phyloP scores from a whole-genome alignment of 2,797 vertebrate species.

The Anabacerthia variegaticeps region DNA sequence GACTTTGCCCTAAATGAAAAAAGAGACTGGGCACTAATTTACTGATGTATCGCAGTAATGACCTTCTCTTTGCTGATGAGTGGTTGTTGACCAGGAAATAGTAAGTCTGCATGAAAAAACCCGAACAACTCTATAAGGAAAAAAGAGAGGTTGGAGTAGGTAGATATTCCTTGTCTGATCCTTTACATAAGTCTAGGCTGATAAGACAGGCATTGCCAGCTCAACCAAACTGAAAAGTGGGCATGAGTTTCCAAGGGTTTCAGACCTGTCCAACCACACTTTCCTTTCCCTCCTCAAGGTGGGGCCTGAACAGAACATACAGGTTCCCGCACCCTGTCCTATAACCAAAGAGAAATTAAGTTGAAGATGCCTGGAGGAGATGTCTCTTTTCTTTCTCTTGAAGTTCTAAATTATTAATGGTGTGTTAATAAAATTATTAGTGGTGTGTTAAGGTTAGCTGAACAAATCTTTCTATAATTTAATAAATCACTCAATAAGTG shows the following conservation, averaged over 20 bases:
- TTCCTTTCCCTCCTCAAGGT: not conserved
- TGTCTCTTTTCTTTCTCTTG: not conserved
- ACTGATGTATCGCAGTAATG: not conserved
- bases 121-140: not conserved
- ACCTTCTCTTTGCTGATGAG: not conserved
- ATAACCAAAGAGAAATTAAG: not conserved
- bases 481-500: not conserved
- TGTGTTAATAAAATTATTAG: not conserved
- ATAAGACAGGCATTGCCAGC: not conserved
- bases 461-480: constrained; percentile 13
- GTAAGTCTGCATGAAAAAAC: not conserved
- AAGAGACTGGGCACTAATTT: not conserved
- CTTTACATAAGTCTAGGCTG: not conserved
- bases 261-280: not conserved
- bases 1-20: not conserved
- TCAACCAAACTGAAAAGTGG: not conserved
- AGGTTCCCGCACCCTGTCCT: not conserved
- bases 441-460: not conserved
- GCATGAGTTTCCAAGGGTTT: not conserved
- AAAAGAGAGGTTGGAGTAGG: not conserved
- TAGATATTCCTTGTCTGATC: not conserved
- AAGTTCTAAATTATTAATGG: not conserved
- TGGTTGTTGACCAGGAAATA: not conserved
- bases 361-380: not conserved
- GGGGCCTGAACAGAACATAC: not conserved